A percentile compares a stretch with the other conserved stretches of the same genome.
Conservation (phyloP, 2,797 vertebrate species). For the Channa striata region DNA sequence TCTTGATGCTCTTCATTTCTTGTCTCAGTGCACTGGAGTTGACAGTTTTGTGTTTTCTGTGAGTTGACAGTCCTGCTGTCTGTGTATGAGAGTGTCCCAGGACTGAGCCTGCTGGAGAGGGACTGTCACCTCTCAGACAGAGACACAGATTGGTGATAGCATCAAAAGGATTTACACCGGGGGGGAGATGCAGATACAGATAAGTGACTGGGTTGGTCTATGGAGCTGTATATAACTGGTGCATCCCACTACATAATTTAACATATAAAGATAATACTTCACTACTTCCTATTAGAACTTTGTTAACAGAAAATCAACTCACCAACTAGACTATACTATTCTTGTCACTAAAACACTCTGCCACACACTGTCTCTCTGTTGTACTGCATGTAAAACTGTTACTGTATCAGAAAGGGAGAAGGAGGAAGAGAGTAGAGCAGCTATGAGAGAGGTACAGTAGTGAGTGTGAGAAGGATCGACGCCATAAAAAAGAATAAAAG, state of each 20-base stretch:
- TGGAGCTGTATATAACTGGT: slow-evolving; percentile 13
- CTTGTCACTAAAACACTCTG: slow-evolving; percentile 9
- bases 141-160: slow-evolving; percentile 7
- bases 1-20: background rate
- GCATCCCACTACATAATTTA: too few relatives aligned
- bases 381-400: slow-evolving; percentile 16
- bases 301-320: background rate
- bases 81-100: slow-evolving; percentile 21
- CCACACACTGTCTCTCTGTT: slow-evolving; percentile 23
- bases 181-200: slow-evolving; percentile 3
- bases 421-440: background rate
- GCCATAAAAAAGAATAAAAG: slow-evolving; percentile 51
- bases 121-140: slow-evolving; percentile 63
- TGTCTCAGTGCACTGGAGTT: slow-evolving; percentile 7
- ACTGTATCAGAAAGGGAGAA: slow-evolving; percentile 24
- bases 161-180: slow-evolving; percentile 23
- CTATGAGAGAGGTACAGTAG: slow-evolving; percentile 18
- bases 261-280: background rate
- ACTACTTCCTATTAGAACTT: slow-evolving; percentile 11
- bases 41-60: slow-evolving; percentile 15
- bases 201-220: slow-evolving; percentile 11
- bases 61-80: slow-evolving; percentile 23
- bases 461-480: slow-evolving; percentile 36
- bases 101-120: slow-evolving; percentile 65
- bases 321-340: slow-evolving; percentile 7